A percentile compares a stretch with the other conserved stretches of the same genome.
Conservation (phyloP, 2,113 vertebrate species). For the Oryzias javanicus region DNA sequence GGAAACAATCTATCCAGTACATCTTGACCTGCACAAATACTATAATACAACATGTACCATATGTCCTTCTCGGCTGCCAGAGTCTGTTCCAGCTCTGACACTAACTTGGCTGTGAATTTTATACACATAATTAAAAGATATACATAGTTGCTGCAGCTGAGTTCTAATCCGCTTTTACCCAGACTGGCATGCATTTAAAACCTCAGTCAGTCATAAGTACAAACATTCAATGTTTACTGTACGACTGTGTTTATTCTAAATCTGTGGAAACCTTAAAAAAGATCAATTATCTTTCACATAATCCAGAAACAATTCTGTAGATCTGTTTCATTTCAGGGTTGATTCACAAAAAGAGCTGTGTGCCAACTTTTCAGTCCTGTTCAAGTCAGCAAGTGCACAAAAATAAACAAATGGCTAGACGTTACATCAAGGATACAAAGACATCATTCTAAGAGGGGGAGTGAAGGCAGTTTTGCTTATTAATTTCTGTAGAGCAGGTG, state of each 20-base stretch:
- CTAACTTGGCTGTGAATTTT: constrained; percentile 34
- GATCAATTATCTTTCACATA: constrained; percentile 1
- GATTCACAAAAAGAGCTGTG: background rate
- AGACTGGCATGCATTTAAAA: constrained; percentile 15
- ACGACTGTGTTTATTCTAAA: constrained; percentile 13
- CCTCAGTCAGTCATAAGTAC: background rate
- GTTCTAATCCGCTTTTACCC: constrained; percentile 30
- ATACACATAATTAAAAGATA: constrained; percentile 48
- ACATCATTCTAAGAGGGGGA: constrained; percentile 10
- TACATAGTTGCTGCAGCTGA: constrained; percentile 29
- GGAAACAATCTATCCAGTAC: constrained; percentile 34
- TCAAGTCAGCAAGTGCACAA: constrained; percentile 15
- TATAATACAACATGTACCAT: constrained; percentile 54
- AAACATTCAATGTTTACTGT: background rate
- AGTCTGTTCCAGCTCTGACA: constrained; percentile 46
- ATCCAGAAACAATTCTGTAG: constrained; percentile 5
- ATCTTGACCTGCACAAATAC: constrained; percentile 50
- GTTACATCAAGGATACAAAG: constrained; percentile 24
- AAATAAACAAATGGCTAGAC: constrained; percentile 36
- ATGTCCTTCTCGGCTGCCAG: constrained; percentile 54
- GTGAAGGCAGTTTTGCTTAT: constrained; percentile 4
- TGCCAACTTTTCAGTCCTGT: constrained; percentile 11
- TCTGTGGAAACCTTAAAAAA: background rate
- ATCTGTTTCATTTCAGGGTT: constrained; percentile 19
- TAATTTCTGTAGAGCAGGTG: constrained; percentile 16